Base-by-base conservation (phyloP, 2,888 invertebrate species). In the Synanthedon myopaeformis region DNA sequence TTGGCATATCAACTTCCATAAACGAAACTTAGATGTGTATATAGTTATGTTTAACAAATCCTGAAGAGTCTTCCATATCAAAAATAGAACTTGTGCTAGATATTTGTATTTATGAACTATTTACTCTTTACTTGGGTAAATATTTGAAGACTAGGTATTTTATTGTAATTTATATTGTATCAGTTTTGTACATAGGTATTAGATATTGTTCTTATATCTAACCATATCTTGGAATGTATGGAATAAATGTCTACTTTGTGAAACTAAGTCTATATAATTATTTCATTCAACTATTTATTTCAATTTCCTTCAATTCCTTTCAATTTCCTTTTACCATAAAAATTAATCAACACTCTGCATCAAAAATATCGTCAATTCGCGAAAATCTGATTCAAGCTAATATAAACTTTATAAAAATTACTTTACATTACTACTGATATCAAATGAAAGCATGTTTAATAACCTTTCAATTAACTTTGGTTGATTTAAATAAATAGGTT, bases 1-100 rank as follows among this genome's bases (percentile, higher is more conserved):
- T 85, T 86, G 88, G 88, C 88, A 88, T 88, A 88, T 88, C 88
- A 88, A 85, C 77, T 81, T 81, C 85, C 85, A 78, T 76, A 79
- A 79, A 78, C 76, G 76, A 80, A 81, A 81, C 73, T 79, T 77
- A 82, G 78, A 74, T 79, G 72, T 69, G 64, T 72, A 74, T 67
- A 63, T 56, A 57, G 54, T 55, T 59, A 66, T 56, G 41, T 56
- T 52, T 57, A 67, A 67, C 73, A 76, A 80, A 76, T 73, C 69
- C 77, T 75, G 70, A 78, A 73, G 74, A 76, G 82, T 88, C 88
- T 88, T 88, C 88, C 88, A 88, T 88, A 88, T 88, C 87, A 81
- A 82, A 80, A 72, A 84, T 82, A 84, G 82, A 71, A 71, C 69
- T 76, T 75, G 79, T 74, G 76, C 79, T 84, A 81, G 75, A 73